These are phyloP conservation scores for Fregetta grallaria DNA, from an alignment of 2,113 vertebrate genomes.

Conservation along the genomic window DNA sequence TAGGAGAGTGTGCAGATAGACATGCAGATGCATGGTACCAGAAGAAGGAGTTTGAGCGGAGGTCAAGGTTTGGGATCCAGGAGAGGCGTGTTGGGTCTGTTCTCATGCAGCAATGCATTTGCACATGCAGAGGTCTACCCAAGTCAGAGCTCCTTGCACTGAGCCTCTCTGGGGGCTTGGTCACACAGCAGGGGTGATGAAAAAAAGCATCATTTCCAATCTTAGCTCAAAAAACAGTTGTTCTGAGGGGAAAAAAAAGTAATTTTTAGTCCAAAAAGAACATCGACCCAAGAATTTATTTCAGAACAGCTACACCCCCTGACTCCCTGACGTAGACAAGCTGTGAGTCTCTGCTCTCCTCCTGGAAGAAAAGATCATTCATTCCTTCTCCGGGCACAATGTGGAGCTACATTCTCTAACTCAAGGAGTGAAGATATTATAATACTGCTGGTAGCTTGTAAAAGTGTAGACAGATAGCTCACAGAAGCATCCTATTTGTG, in stretches of 20 bases:
- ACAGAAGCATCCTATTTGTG: not conserved
- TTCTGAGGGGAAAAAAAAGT: not conserved
- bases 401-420: not conserved
- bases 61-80: not conserved
- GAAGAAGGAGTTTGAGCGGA: fast-evolving
- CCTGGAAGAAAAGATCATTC: not conserved
- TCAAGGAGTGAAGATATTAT: not conserved
- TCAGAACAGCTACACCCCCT: not conserved
- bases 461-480: constrained; percentile 19
- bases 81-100: not conserved
- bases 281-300: not conserved
- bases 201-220: not conserved
- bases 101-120: fast-evolving
- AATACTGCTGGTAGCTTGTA: not conserved
- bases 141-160: not conserved
- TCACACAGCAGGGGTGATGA: not conserved
- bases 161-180: not conserved
- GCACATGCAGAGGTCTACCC: not conserved
- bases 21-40: fast-evolving
- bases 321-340: not conserved
- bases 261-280: not conserved
- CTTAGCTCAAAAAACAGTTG: not conserved
- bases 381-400: not conserved
- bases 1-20: not conserved
- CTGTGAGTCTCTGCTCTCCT: not conserved